Conservation (phyloP, 2,888 invertebrate genomes). For the Andrena minutula region DNA sequence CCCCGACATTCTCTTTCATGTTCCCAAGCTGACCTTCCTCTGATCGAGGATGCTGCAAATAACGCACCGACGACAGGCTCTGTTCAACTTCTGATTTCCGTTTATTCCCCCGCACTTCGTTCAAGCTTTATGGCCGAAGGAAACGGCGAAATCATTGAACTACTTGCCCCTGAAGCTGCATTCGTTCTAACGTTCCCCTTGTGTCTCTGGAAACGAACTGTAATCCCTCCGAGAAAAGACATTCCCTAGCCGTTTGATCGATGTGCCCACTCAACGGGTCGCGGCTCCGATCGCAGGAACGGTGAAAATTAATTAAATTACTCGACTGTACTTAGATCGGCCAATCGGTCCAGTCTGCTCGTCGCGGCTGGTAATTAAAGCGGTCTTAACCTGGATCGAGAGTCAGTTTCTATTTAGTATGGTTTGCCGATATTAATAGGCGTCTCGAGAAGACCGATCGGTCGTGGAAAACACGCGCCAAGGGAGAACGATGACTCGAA, state of each 20-base stretch:
- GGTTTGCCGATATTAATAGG: constrained; percentile 43
- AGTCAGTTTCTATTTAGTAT: constrained; percentile 45
- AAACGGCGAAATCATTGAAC: background rate
- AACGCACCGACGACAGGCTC: no score
- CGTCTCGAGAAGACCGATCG: constrained; percentile 41
- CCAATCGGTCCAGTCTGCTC: constrained; percentile 43
- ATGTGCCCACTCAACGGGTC: constrained; percentile 40
- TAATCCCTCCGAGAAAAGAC: constrained; percentile 31
- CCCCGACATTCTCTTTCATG: no score
- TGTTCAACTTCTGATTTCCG: no score
- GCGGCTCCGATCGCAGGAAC: constrained; percentile 33
- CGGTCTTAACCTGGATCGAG: constrained; percentile 55
- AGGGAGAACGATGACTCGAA: constrained; percentile 5
- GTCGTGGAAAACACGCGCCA: constrained; percentile 9
- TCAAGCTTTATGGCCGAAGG: background rate
- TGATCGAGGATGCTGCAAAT: no score
- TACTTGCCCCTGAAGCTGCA: constrained; percentile 10
- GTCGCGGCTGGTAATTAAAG: constrained; percentile 55
- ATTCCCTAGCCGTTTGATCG: constrained; percentile 49
- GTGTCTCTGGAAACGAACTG: background rate
- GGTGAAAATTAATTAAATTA: constrained; percentile 67
- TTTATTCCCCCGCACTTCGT: background rate
- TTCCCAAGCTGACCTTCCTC: no score
- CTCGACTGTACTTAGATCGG: constrained; percentile 22
- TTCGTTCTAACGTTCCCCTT: background rate